A percentile compares a stretch with the other conserved stretches of the same genome.
These are phyloP conservation scores for Drosophila kanapiae DNA, from an alignment of 1,140 invertebrate species.

Conservation along the genomic window DNA sequence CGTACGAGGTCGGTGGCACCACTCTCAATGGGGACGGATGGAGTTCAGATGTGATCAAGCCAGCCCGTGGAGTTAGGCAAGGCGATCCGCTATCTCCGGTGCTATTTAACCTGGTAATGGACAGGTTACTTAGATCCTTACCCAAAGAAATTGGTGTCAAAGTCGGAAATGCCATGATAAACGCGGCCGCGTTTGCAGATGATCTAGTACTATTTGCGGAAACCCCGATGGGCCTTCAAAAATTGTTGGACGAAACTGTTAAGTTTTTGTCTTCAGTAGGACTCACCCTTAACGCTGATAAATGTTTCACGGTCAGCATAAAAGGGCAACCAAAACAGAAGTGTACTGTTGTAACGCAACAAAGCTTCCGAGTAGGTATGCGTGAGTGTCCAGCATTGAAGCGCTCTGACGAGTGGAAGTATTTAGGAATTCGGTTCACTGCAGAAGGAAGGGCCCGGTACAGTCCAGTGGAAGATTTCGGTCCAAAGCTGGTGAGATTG, in stretches of 20 bases:
- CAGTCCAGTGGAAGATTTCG: slow-evolving; percentile 1
- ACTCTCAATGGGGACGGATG: background rate
- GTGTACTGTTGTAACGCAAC: background rate
- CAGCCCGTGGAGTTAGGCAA: background rate
- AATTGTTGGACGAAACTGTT: background rate
- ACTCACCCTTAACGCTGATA: background rate
- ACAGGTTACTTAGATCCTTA: slow-evolving; percentile 8
- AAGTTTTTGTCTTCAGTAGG: no score
- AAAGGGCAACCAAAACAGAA: slow-evolving; percentile 29
- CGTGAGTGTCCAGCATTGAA: background rate
- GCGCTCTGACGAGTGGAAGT: slow-evolving; percentile 13
- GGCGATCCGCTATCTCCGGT: background rate
- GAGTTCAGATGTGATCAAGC: background rate
- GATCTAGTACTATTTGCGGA: slow-evolving; percentile 14
- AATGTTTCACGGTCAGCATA: slow-evolving; percentile 29
- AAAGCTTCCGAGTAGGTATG: background rate
- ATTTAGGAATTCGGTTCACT: slow-evolving; percentile 7
- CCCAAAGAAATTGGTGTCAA: slow-evolving; percentile 4
- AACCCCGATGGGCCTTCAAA: slow-evolving; percentile 8
- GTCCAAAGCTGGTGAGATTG: slow-evolving; percentile 13
- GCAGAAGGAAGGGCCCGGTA: slow-evolving; percentile 4
- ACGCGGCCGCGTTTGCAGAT: slow-evolving; percentile 6
- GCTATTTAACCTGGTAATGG: background rate
- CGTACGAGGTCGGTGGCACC: slow-evolving; percentile 10
- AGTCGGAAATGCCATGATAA: slow-evolving; percentile 3